Percentiles rank a stretch among this genome's conserved stretches.
Evolutionary conservation across 2,888 invertebrate species (phyloP).

Genomic region (Uropetala carovei): DNA sequence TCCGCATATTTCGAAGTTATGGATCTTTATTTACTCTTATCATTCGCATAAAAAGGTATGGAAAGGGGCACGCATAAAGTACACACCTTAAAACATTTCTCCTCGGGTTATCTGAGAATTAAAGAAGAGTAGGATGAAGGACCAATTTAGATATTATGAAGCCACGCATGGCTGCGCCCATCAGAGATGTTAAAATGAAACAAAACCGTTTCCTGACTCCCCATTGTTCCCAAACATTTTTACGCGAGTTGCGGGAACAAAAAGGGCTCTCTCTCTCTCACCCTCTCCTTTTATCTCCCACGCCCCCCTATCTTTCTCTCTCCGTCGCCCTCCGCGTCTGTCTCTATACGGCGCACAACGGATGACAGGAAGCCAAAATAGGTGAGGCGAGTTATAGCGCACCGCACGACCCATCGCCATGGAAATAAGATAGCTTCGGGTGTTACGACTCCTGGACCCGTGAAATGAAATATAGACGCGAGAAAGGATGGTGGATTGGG

Average conservation of each 20-base stretch:
- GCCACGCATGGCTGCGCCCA: background rate
- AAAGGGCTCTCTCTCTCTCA: background rate
- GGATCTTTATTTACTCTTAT: too few species aligned
- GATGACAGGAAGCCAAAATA: slow-evolving; percentile 14
- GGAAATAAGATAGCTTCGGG: background rate
- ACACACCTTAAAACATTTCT: background rate
- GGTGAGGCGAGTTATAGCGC: background rate
- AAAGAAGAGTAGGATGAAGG: background rate
- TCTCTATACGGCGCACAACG: background rate
- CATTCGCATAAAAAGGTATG: too few species aligned
- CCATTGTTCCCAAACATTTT: background rate
- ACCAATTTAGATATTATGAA: background rate
- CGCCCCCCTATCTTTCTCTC: background rate
- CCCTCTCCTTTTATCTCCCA: background rate
- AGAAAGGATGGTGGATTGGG: background rate
- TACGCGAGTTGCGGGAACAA: slow-evolving; percentile 1
- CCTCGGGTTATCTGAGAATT: background rate
- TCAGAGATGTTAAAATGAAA: slow-evolving; percentile 6
- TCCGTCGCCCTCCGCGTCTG: background rate
- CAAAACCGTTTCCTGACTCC: background rate
- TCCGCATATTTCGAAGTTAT: too few species aligned
- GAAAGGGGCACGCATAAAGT: too few species aligned
- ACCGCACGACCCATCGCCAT: background rate
- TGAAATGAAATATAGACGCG: background rate
- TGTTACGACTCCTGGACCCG: slow-evolving; percentile 6